These are phyloP conservation scores for Villa cingulata DNA, from an alignment of 2,888 invertebrate genomes.

Conservation along the genomic window DNA sequence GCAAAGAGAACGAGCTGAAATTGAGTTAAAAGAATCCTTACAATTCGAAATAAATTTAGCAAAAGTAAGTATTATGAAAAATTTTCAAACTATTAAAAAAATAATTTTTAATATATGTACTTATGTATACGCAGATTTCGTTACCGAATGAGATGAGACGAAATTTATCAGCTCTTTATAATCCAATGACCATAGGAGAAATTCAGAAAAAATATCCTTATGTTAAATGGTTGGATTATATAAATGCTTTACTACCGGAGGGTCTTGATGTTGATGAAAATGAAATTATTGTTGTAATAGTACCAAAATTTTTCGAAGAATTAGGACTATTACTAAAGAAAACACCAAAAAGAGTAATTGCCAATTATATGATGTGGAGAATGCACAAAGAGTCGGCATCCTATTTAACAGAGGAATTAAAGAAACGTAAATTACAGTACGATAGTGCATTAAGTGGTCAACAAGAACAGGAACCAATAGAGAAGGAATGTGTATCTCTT, in stretches of 20 bases:
- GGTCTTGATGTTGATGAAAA: conserved; percentile 46
- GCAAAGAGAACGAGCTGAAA: conserved; percentile 47
- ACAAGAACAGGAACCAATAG: conserved; percentile 71
- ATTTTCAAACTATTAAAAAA: no score
- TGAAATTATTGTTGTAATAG: conserved; percentile 72
- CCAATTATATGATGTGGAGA: conserved; percentile 90
- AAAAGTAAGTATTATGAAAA: conserved; percentile 53
- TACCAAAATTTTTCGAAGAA: conserved; percentile 63
- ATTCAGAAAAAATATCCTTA: conserved; percentile 59
- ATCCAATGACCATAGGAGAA: conserved; percentile 72
- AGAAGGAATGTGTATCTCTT: conserved; percentile 83
- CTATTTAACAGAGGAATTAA: conserved; percentile 64
- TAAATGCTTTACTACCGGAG: conserved; percentile 63
- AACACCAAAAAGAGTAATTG: conserved; percentile 52
- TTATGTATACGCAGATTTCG: conserved; percentile 47
- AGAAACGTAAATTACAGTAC: conserved; percentile 67
- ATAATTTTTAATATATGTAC: neutral
- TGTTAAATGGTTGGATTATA: conserved; percentile 49
- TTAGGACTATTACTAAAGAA: conserved; percentile 47
- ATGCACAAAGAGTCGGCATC: conserved; percentile 68
- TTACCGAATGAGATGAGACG: conserved; percentile 79
- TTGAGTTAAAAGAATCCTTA: conserved; percentile 64
- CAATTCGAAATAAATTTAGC: conserved; percentile 82
- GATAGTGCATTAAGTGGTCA: conserved; percentile 69
- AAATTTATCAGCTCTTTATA: conserved; percentile 82